These are phyloP conservation scores for Scelioninae gen. 2 DNA, from an alignment of 2,888 invertebrate species.

Conservation along the genomic window DNA sequence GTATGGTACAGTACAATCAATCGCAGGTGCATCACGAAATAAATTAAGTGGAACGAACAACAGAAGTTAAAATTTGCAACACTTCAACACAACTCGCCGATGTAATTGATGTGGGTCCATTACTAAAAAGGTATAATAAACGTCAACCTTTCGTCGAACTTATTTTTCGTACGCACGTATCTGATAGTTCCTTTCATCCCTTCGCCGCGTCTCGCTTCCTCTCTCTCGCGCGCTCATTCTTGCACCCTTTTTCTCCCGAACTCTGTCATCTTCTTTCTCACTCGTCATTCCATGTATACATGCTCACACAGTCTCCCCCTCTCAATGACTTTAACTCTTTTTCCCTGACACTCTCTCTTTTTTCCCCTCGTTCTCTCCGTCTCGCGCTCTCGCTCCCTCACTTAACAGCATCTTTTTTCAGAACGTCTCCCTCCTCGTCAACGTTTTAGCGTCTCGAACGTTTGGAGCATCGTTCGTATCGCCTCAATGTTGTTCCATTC, in stretches of 20 bases:
- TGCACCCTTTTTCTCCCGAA: too few relatives aligned
- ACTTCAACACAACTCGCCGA: conserved; percentile 31
- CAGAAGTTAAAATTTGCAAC: conserved; percentile 26
- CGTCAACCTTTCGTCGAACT: conserved; percentile 2
- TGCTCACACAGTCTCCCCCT: not conserved
- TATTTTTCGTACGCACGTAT: conserved; percentile 26
- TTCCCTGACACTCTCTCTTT: too few relatives aligned
- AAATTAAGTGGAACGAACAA: conserved; percentile 13
- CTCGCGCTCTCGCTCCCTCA: conserved; percentile 3
- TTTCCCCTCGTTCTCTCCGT: too few relatives aligned
- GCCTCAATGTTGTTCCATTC: conserved; percentile 26
- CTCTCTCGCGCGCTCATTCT: not conserved
- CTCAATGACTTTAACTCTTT: too few relatives aligned
- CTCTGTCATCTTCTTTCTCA: conserved; percentile 10
- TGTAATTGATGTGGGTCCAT: conserved; percentile 53
- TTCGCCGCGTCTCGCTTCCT: too few relatives aligned
- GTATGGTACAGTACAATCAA: conserved; percentile 29
- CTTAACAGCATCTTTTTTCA: not conserved
- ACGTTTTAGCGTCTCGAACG: conserved; percentile 11
- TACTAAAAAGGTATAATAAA: conserved; percentile 28
- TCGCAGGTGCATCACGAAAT: conserved; percentile 50
- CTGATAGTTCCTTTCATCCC: conserved; percentile 1
- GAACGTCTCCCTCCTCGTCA: conserved; percentile 3
- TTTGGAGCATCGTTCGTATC: conserved; percentile 12
- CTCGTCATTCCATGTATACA: not conserved